Base-by-base conservation (phyloP, 1,140 invertebrate species). In the Brachionus plicatilis region DNA sequence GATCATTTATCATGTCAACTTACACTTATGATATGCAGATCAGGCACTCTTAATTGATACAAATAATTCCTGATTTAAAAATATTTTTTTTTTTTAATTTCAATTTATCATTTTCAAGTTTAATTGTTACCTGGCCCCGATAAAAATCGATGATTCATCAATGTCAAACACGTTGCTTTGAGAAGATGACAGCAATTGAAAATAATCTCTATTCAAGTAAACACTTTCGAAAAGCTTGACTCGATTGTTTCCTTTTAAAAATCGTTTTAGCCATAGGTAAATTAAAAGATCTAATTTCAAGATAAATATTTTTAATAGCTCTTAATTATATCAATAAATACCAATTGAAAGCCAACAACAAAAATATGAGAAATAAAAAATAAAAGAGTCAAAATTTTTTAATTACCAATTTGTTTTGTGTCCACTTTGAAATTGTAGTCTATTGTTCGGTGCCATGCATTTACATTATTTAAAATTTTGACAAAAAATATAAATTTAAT, bases 211-310 rank as follows among this genome's bases (percentile, higher is more conserved):
- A 47, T 47, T 27, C 17, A 20, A 50, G 29, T 76, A 76, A 50
- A 76, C 72, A 76, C 72, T 76, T 20, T 76, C 72, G 45, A 76
- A 76, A 12, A 76, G 8, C 43, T 76, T 76, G 24, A 76, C 43
- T 50, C 27, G 41, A 50, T 50, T 27, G 27, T 76, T 76, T 76
- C 47, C 45, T 76, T 76, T 50, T 20, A 45, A 50, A 76, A n/a
- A 76, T 27, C 12, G 11, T 12, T 47, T 47, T 47, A 70, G 14
- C 29, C 66, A 37, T 70, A 6, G 27, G 37, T 12, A 24, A 37
- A 70, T 70, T 70, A 8, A 43, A 75, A 45, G 33, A 72, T 72
- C 68, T 3, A 43, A 41, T 72, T 72, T 33, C 27, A 66, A 33
- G 60, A 66, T 66, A 66, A 66, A 66, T 66, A 66, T 27, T 66